phyloP scores from a whole-genome alignment of 2,888 invertebrate species.

The Sarcophaga caerulescens region DNA sequence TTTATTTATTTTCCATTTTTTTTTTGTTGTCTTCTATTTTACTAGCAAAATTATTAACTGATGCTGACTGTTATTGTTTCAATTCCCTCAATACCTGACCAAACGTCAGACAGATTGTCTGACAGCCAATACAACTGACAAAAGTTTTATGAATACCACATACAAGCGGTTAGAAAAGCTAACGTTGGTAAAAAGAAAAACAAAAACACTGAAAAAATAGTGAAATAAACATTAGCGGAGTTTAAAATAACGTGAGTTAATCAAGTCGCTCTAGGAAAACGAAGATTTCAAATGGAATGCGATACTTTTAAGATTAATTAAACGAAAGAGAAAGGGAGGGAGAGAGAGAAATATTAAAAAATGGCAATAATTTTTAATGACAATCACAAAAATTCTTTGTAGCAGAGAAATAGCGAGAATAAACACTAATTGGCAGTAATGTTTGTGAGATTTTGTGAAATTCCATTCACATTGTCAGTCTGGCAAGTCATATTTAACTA shows the following conservation, averaged over 20 bases:
- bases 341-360: background rate
- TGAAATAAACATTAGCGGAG: background rate
- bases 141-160: background rate
- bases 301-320: background rate
- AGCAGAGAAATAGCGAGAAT: slow-evolving; percentile 8
- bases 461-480: slow-evolving; percentile 2
- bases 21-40: background rate
- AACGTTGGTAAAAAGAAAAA: background rate
- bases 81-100: background rate
- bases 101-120: background rate
- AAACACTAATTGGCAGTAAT: slow-evolving; percentile 24
- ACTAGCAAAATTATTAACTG: background rate
- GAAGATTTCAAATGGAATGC: background rate
- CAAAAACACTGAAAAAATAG: background rate
- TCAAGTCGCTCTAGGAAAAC: too few relatives aligned
- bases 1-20: background rate
- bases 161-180: background rate
- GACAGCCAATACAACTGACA: background rate
- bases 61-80: too few relatives aligned
- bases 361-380: slow-evolving; percentile 23
- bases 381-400: slow-evolving; percentile 46
- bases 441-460: slow-evolving; percentile 32
- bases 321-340: background rate
- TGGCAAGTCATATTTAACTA: background rate
- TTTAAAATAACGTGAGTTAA: too few relatives aligned